Percentiles rank a stretch among this genome's conserved stretches.
Evolutionary conservation across 2,113 vertebrate genomes (phyloP).

Genomic region (Oenanthe oenanthe): DNA sequence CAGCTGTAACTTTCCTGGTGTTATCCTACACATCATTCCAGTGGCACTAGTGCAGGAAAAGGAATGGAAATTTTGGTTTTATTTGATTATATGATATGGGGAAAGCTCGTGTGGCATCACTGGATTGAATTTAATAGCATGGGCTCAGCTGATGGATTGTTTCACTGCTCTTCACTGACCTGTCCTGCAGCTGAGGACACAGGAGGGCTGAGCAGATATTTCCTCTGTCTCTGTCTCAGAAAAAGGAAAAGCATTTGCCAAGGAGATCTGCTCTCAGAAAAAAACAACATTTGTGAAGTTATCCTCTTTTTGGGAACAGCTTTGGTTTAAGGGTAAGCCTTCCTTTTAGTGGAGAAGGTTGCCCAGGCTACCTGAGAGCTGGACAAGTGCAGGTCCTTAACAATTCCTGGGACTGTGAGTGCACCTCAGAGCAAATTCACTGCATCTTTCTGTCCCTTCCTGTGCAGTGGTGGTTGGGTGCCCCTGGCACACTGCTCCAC

Average conservation of each 20-base stretch:
- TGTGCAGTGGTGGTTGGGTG: not conserved
- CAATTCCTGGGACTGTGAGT: not conserved
- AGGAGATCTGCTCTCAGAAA: not conserved
- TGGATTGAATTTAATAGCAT: not conserved
- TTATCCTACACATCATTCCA: not conserved
- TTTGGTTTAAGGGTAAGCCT: not conserved
- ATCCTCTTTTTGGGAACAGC: not conserved
- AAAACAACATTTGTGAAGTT: accelerated
- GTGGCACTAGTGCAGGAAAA: not conserved
- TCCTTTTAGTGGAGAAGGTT: not conserved
- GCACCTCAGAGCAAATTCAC: not conserved
- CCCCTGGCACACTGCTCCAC: not conserved
- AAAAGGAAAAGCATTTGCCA: not conserved
- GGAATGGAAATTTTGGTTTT: not conserved
- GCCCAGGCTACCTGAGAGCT: not conserved
- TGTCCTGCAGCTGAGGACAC: not conserved
- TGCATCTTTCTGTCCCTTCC: not conserved
- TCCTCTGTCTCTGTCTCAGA: not conserved
- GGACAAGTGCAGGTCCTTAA: not conserved
- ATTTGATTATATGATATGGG: not conserved
- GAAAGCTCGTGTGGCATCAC: not conserved
- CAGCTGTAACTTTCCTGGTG: not conserved
- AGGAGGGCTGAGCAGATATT: not conserved
- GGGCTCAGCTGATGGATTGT: not conserved
- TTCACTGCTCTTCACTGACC: not conserved